Evolutionary conservation across 2,888 invertebrate genomes (phyloP).

Genomic region (Unio delphinus): DNA sequence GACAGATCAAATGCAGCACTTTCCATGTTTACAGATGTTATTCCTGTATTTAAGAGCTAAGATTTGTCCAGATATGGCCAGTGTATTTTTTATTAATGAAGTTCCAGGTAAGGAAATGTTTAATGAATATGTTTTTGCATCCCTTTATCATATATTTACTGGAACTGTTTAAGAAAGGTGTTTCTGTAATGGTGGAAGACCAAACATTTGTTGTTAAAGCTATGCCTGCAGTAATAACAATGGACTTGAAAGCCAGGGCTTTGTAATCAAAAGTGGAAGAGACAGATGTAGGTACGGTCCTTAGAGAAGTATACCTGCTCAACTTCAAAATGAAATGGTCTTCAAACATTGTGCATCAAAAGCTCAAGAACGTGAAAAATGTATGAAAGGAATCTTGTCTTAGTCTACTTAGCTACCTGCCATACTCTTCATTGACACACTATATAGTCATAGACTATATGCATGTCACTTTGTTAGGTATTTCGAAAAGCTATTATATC

Average conservation of each 20-base stretch:
- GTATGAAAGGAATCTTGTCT: slow-evolving; percentile 1
- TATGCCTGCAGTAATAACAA: slow-evolving; percentile 9
- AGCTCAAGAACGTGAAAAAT: not conserved
- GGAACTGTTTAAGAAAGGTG: slow-evolving; percentile 4
- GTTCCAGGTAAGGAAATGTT: slow-evolving; percentile 18
- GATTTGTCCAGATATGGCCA: slow-evolving; percentile 22
- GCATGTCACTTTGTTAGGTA: too few relatives aligned
- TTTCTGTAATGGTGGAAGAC: not conserved
- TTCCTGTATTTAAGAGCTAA: slow-evolving; percentile 28
- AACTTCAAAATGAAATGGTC: slow-evolving; percentile 3
- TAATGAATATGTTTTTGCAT: slow-evolving; percentile 14
- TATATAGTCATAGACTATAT: too few relatives aligned
- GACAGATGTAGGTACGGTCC: slow-evolving; percentile 9
- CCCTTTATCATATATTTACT: slow-evolving; percentile 11
- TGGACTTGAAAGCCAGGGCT: slow-evolving; percentile 8
- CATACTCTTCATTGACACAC: not conserved
- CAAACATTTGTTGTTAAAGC: slow-evolving; percentile 5
- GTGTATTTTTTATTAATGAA: slow-evolving; percentile 28
- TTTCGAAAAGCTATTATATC: too few relatives aligned
- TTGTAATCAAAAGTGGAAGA: slow-evolving; percentile 7
- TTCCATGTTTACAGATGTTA: slow-evolving; percentile 22
- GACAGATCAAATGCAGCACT: slow-evolving; percentile 8
- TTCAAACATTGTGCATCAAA: not conserved
- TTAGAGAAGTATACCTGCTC: not conserved
- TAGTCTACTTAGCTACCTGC: slow-evolving; percentile 5